Evolutionary conservation across 2,888 invertebrate species (phyloP), one percentile per base, ranked within the genome.

Genomic region (Parelbella ahira): DNA sequence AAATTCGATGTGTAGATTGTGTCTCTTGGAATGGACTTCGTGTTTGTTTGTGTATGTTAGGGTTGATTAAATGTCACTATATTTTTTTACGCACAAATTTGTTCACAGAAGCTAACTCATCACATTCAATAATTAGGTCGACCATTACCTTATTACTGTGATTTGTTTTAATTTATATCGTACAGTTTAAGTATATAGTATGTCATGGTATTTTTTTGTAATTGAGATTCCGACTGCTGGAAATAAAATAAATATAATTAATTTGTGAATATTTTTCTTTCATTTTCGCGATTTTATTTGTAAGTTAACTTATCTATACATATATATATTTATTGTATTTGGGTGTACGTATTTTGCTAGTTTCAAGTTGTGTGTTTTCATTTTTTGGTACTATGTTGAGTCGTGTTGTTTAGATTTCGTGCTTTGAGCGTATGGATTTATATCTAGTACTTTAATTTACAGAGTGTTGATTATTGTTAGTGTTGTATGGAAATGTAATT

Each of bases 341-440:
- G 15, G 15, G 15, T 15, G 15, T 15, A 3, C 4, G 2, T 15
- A 15, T 4, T 15, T 15, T 15, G n/a, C n/a, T n/a, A n/a, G n/a
- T n/a, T n/a, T n/a, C n/a, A n/a, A n/a, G n/a, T n/a, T n/a, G 56
- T 50, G 37, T 58, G 56, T 58, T 57, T 54, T 53, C 39, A 57
- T 52, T 64, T 62, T 59, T 61, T 13, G 54, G 58, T 64, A 63
- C 59, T 66, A 65, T 65, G 56, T 56, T 58, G 57, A 60, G 56
- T 60, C 54, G 62, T 68, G 68, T 78, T 78, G 61, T 67, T 68
- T 67, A 67, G 64, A 70, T 65, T 69, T 74, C 69, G 83, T 80
- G 84, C 84, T 84, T 59, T 74, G 71, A 84, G 86, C 82, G 80
- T 74, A 79, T 78, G 72, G 71, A 71, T 78, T 73, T 75, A 66